Conservation (phyloP, 2,888 invertebrate genomes). For the Diaphora mendica region DNA sequence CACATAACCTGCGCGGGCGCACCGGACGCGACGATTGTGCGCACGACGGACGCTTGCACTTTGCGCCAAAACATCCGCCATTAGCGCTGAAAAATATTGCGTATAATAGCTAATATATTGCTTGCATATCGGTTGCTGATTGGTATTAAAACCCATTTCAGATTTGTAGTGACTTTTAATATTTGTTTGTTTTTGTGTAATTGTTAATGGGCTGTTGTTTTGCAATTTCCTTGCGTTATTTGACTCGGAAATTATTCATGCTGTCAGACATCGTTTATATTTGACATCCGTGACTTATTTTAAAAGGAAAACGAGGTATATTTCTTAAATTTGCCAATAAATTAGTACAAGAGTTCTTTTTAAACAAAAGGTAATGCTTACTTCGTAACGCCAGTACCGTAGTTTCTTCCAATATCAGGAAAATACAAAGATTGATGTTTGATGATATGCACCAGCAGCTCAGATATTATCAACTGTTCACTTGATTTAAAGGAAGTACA, state of each 20-base stretch:
- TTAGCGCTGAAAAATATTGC: conserved; percentile 66
- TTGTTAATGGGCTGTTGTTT: conserved; percentile 27
- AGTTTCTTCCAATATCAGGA: background rate
- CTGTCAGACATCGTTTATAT: conserved; percentile 7
- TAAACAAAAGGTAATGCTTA: background rate
- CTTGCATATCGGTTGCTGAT: conserved; percentile 42
- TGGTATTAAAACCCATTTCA: conserved; percentile 48
- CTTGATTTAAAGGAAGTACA: background rate
- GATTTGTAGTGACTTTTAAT: conserved; percentile 17
- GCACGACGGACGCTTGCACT: conserved; percentile 61
- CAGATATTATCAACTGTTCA: background rate
- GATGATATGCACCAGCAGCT: background rate
- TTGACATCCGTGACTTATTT: conserved; percentile 8
- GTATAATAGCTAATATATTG: conserved; percentile 53
- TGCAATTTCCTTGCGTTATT: conserved; percentile 22
- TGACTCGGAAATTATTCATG: conserved; percentile 1
- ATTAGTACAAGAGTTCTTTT: background rate
- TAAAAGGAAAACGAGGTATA: background rate
- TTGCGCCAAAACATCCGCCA: conserved; percentile 68
- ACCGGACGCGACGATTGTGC: conserved; percentile 68
- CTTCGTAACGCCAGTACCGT: background rate
- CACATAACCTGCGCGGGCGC: conserved; percentile 46
- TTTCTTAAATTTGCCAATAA: background rate
- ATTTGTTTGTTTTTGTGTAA: conserved; percentile 30
- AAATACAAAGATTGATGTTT: background rate